phyloP scores from a whole-genome alignment of 2,888 invertebrate genomes.

The Drosophila subsilvestris region DNA sequence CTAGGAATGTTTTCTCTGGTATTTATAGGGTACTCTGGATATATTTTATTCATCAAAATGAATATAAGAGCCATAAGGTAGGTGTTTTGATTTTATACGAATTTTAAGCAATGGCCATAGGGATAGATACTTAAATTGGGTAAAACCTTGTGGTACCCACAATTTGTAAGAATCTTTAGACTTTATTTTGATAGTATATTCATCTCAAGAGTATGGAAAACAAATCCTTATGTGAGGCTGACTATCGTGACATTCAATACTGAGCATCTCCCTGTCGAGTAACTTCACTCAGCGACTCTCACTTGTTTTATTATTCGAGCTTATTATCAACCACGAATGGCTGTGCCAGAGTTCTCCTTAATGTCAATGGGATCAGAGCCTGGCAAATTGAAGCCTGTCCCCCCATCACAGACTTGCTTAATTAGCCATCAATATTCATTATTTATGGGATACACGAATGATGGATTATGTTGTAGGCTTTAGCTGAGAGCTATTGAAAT shows the following conservation, averaged over 20 bases:
- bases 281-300: neutral
- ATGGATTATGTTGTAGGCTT: neutral
- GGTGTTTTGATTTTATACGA: too few species aligned
- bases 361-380: conserved; percentile 24
- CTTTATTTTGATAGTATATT: too few species aligned
- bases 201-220: too few species aligned
- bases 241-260: neutral
- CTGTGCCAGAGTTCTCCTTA: conserved; percentile 39
- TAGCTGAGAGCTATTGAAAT: conserved; percentile 5
- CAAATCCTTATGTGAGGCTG: too few species aligned
- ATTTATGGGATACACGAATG: conserved; percentile 18
- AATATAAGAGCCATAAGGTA: neutral
- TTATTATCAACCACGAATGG: conserved; percentile 61
- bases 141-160: too few species aligned
- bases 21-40: neutral
- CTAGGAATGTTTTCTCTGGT: conserved; percentile 17
- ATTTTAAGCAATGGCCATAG: too few species aligned
- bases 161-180: too few species aligned
- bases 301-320: conserved; percentile 44
- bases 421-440: conserved; percentile 72
- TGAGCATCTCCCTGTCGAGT: neutral
- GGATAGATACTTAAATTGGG: too few species aligned
- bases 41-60: neutral
- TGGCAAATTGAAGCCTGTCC: conserved; percentile 20
- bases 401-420: conserved; percentile 36